Evolutionary conservation across 2,113 vertebrate genomes (phyloP).

Genomic region (Gymnorhina tibicen): DNA sequence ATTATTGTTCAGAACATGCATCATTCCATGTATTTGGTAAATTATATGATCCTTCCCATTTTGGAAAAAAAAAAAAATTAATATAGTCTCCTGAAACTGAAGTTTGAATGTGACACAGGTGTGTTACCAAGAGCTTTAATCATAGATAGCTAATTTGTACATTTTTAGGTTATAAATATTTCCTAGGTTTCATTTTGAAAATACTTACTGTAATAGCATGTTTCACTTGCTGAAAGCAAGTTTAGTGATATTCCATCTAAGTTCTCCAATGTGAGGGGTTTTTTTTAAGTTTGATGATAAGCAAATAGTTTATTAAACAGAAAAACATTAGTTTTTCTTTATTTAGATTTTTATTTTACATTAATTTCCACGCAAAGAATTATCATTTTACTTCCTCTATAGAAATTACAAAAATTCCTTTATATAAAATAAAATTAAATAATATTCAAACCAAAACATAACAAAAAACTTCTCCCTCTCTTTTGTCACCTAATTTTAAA

Average conservation of each 20-base stretch:
- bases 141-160: not conserved
- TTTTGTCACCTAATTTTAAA: not conserved
- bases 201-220: not conserved
- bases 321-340: not conserved
- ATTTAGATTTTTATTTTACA: not conserved
- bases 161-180: not conserved
- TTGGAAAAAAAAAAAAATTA: not conserved
- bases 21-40: not conserved
- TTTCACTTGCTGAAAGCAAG: not conserved
- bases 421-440: not conserved
- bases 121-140: not conserved
- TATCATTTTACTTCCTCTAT: not conserved
- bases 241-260: not conserved
- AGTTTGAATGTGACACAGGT: not conserved
- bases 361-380: not conserved
- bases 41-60: not conserved
- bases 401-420: not conserved
- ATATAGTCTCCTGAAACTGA: not conserved
- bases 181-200: not conserved
- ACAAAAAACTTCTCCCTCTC: rapidly evolving
- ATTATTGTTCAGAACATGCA: not conserved
- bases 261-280: rapidly evolving
- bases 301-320: not conserved
- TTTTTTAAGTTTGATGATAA: not conserved
- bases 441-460: not conserved